Conservation (phyloP, 2,888 invertebrate genomes). For the Drosophila gaucha region DNA sequence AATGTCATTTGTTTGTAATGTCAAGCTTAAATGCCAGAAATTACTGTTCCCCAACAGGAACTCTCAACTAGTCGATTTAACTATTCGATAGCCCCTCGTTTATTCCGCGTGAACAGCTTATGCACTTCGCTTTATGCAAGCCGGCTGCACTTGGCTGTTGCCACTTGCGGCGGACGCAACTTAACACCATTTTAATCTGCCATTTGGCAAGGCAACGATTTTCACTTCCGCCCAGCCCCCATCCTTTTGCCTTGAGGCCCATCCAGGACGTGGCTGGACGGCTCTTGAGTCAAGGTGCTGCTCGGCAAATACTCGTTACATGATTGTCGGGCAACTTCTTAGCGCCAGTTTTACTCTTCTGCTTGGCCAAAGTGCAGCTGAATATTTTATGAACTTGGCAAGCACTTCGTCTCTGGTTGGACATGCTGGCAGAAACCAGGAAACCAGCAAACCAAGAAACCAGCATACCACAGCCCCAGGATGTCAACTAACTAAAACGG, state of each 20-base stretch:
- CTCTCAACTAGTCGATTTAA: not conserved
- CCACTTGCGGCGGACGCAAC: constrained; percentile 55
- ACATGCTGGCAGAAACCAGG: constrained; percentile 27
- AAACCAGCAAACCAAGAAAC: constrained; percentile 17
- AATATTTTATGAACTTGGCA: constrained; percentile 80
- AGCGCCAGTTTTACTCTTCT: constrained; percentile 52
- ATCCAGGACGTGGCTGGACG: constrained; percentile 23
- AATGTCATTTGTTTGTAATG: constrained; percentile 49
- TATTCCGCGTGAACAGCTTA: constrained; percentile 29
- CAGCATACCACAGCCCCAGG: constrained; percentile 42
- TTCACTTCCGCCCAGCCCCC: constrained; percentile 39
- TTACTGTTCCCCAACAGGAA: constrained; percentile 22
- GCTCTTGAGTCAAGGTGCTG: constrained; percentile 58
- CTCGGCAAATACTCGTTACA: constrained; percentile 62
- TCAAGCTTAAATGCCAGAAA: constrained; percentile 41
- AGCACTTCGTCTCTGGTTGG: constrained; percentile 69
- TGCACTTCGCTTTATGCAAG: constrained; percentile 43
- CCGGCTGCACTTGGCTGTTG: constrained; percentile 44
- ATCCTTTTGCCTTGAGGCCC: not conserved
- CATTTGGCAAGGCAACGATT: constrained; percentile 69
- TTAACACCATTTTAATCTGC: constrained; percentile 75
- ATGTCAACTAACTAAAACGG: constrained; percentile 44
- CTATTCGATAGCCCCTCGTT: not conserved
- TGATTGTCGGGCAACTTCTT: constrained; percentile 77
- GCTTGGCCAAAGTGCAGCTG: constrained; percentile 78